These are phyloP conservation scores for Ennomos quercinarius DNA, from an alignment of 2,888 invertebrate genomes.

Conservation along the genomic window DNA sequence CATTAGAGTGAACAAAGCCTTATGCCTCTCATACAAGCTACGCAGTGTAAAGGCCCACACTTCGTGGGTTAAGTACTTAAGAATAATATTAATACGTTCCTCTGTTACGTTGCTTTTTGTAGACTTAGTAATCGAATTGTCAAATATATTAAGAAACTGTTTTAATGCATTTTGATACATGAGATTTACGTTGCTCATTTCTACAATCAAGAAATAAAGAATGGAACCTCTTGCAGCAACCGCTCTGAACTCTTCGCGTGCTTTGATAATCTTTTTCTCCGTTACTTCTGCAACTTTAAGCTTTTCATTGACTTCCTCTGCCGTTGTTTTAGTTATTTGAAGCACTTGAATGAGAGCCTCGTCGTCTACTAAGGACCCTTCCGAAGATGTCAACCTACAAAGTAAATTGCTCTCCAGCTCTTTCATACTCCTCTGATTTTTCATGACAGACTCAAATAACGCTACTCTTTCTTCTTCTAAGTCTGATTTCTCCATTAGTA, in stretches of 20 bases:
- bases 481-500: slow-evolving; percentile 98
- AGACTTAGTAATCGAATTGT: slow-evolving; percentile 96
- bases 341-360: slow-evolving; percentile 96
- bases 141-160: slow-evolving; percentile 97
- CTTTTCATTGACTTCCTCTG: slow-evolving; percentile 98
- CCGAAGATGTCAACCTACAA: slow-evolving; percentile 95
- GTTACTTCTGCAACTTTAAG: slow-evolving; percentile 96
- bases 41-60: slow-evolving; percentile 97
- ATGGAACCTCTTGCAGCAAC: slow-evolving; percentile 98
- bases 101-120: slow-evolving; percentile 93
- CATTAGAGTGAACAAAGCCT: slow-evolving; percentile 96
- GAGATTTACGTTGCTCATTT: slow-evolving; percentile 97
- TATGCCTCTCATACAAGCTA: slow-evolving; percentile 97
- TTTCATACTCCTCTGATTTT: slow-evolving; percentile 98
- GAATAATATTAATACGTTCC: slow-evolving; percentile 95
- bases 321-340: slow-evolving; percentile 94
- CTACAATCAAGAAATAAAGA: slow-evolving; percentile 97
- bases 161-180: slow-evolving; percentile 99
- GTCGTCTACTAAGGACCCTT: slow-evolving; percentile 97
- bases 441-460: slow-evolving; percentile 97
- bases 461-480: slow-evolving; percentile 97
- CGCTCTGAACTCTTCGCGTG: slow-evolving; percentile 97
- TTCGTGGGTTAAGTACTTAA: slow-evolving; percentile 95
- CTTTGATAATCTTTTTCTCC: slow-evolving; percentile 96
- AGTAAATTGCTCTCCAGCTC: slow-evolving; percentile 97